Evolutionary conservation across 1,140 invertebrate species (phyloP).

Genomic region (Aphidius ervi): DNA sequence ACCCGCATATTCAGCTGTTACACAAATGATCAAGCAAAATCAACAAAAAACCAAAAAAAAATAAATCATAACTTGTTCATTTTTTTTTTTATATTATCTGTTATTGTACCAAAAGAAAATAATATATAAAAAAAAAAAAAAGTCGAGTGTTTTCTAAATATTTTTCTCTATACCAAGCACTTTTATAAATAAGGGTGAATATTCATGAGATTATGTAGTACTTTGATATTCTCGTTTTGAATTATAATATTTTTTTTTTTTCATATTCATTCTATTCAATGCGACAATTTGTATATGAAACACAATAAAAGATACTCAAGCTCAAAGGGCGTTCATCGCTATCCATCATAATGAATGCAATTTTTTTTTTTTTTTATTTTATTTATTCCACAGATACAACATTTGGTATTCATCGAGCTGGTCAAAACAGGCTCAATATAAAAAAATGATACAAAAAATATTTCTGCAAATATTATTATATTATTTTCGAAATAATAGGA

Average conservation of each 20-base stretch:
- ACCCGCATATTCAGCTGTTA: constrained; percentile 3
- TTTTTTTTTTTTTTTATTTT: not conserved
- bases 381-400: not conserved
- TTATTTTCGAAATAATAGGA: not conserved
- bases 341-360: too few species aligned
- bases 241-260: not conserved
- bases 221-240: not conserved
- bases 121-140: constrained; percentile 10
- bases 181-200: constrained; percentile 17
- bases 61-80: not conserved
- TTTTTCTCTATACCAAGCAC: not conserved
- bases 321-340: too few species aligned
- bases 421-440: too few species aligned
- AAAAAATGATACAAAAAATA: not conserved
- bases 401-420: not conserved
- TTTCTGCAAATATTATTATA: constrained; percentile 6
- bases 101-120: not conserved
- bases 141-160: constrained; percentile 12
- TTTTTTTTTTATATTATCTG: too few species aligned
- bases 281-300: not conserved
- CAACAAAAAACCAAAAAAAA: not conserved
- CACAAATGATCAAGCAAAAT: not conserved
- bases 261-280: not conserved
- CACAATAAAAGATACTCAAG: too few species aligned
- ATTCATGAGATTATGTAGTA: constrained; percentile 13